Base-by-base conservation (phyloP, 1,140 invertebrate species). In the Sesamia nonagrioides region DNA sequence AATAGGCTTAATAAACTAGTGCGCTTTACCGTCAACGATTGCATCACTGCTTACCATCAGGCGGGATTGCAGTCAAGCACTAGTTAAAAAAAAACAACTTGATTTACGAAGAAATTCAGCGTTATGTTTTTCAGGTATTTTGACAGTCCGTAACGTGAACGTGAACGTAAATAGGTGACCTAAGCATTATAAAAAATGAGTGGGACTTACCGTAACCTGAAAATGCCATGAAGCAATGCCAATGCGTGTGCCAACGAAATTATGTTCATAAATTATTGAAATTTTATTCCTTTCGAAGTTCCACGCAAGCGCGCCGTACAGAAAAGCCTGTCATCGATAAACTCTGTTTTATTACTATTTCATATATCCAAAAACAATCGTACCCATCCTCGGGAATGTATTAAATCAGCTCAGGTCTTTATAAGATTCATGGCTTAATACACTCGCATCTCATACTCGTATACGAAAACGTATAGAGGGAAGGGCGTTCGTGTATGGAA, bases 351-450 rank as follows among this genome's bases (percentile, higher is more conserved):
- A 75, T 63, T 75, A 63, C 58, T 61, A 75, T 75, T 75, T 61
- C 58, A 75, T 75, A 75, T 58, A 61, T 75, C 42, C 21, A 33
- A 63, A 80, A 81, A 84, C 80, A 82, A 81, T 82, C 78, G 83
- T 80, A 80, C 68, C 76, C 78, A 72, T 71, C 68, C 15, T 63
- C 76, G 54, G 40, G 50, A 85, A 82, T 80, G 79, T 87, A 89
- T 90, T 92, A 92, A 91, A 92, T 89, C 88, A 89, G 85, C 77
- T 75, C 79, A 83, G 83, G 88, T 89, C 91, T 91, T 92, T 91
- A 92, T 88, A 91, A 92, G 91, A 94, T 92, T 94, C 91, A 94
- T 90, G 82, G 86, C 86, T 92, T 94, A 92, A 93, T 93, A 92
- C 91, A 91, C 88, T 88, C 87, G 81, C 83, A 78, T 84, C 84